A percentile compares a stretch with the other conserved stretches of the same genome.
Evolutionary conservation across 2,797 vertebrate species (phyloP).

Genomic region (Echeneis naucrates): DNA sequence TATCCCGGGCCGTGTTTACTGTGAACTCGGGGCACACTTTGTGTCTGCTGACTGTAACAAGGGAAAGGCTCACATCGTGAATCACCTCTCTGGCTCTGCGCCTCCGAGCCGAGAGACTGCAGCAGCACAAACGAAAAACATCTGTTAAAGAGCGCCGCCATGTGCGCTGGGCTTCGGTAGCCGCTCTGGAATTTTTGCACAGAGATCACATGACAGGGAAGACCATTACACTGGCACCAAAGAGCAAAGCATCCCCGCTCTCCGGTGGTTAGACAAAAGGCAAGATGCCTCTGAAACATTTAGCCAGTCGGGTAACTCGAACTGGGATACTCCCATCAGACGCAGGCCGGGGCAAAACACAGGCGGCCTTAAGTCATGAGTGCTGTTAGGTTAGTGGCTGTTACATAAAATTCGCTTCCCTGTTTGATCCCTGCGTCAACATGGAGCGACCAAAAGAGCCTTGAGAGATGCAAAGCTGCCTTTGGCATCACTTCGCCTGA

Average conservation of each 20-base stretch:
- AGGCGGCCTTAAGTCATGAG: slow-evolving; percentile 16
- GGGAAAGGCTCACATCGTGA: slow-evolving; percentile 80
- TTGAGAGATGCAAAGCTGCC: slow-evolving; percentile 21
- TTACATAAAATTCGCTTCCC: slow-evolving; percentile 37
- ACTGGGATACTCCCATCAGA: slow-evolving; percentile 52
- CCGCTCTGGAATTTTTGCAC: slow-evolving; percentile 76
- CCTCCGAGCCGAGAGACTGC: slow-evolving; percentile 74
- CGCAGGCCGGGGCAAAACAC: not conserved
- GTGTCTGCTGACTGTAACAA: slow-evolving; percentile 74
- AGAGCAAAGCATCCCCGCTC: slow-evolving; percentile 52
- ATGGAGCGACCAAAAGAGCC: not conserved
- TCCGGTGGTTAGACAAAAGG: slow-evolving; percentile 56
- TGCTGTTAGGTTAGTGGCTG: slow-evolving; percentile 36
- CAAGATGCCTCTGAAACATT: slow-evolving; percentile 41
- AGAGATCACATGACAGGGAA: slow-evolving; percentile 79
- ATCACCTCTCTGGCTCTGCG: slow-evolving; percentile 81
- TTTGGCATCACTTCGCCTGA: slow-evolving; percentile 25
- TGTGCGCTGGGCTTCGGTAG: slow-evolving; percentile 78
- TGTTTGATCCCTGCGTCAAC: slow-evolving; percentile 40
- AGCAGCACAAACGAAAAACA: slow-evolving; percentile 86
- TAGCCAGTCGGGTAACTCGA: slow-evolving; percentile 5
- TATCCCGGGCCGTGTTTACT: slow-evolving; percentile 63
- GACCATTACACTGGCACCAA: slow-evolving; percentile 64
- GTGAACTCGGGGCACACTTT: slow-evolving; percentile 50
- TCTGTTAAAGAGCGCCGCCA: slow-evolving; percentile 81